A percentile compares a stretch with the other conserved stretches of the same genome.
Conservation (phyloP, 2,888 invertebrate genomes). For the Cyrtodaria siliqua region DNA sequence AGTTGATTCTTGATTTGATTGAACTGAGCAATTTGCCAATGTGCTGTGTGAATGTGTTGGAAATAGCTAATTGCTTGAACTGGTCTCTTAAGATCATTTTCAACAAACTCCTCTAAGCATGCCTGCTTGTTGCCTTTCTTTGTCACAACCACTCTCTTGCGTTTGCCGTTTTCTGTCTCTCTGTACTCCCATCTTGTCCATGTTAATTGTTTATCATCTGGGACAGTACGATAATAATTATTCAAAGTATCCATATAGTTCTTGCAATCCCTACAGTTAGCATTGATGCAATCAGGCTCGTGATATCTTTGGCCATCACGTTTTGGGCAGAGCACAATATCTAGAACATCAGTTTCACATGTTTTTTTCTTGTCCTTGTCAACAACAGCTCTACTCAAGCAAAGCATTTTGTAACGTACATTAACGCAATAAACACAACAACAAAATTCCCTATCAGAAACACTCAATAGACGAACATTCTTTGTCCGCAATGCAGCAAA, state of each 20-base stretch:
- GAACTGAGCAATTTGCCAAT: conserved; percentile 57
- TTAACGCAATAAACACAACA: conserved; percentile 43
- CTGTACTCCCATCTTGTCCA: conserved; percentile 39
- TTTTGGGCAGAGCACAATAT: conserved; percentile 42
- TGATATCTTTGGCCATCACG: conserved; percentile 34
- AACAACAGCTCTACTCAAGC: conserved; percentile 18
- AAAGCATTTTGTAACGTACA: conserved; percentile 38
- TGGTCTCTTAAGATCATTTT: conserved; percentile 38
- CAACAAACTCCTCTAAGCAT: conserved; percentile 35
- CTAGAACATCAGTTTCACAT: conserved; percentile 41
- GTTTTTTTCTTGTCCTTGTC: conserved; percentile 34
- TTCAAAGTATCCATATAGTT: conserved; percentile 34
- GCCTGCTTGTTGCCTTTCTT: conserved; percentile 35
- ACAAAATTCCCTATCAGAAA: conserved; percentile 31
- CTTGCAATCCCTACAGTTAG: conserved; percentile 30
- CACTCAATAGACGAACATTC: conserved; percentile 35
- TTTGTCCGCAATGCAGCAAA: conserved; percentile 38
- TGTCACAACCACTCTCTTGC: conserved; percentile 28
- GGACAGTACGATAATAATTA: conserved; percentile 9
- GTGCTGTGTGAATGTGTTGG: conserved; percentile 44
- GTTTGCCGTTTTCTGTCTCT: conserved; percentile 23
- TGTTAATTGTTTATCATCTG: conserved; percentile 35
- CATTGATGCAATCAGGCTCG: conserved; percentile 34
- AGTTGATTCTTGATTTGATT: conserved; percentile 35
- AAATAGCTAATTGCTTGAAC: conserved; percentile 36